Base-by-base conservation (phyloP, 2,113 vertebrate genomes). In the Odobenus rosmarus region DNA sequence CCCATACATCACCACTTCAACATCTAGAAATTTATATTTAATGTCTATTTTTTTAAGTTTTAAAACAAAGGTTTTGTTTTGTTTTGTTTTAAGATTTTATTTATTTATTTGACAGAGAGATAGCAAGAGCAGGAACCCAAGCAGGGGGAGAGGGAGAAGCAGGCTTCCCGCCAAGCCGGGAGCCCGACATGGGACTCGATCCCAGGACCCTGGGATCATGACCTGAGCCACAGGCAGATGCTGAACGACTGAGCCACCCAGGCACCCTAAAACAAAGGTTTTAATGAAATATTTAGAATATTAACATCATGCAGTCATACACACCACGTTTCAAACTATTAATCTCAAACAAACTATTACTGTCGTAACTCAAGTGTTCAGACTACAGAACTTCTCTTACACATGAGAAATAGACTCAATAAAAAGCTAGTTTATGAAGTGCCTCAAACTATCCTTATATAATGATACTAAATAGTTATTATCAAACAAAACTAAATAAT, bases 401-500 rank as follows among this genome's bases (percentile, higher is more conserved):
- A 49, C 6, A 42, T 28, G 46, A 81, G 42, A 83, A 81, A 92
- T 0, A 62, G 49, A 55, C 12, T 53, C 42, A 79, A 57, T 46
- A 88, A 79, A 84, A 77, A 19, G 36, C 57, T 77, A 24, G 24
- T 72, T 49, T 77, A 69, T n/a, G 36, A 85, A 59, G 24, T n/a
- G 24, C 46, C 62, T 93, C 77, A 51, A 74, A 46, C 33, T 33
- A 28, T 21, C 51, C 36, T 94, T 39, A 83, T 0, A 33, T 46
- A 74, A 59, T 14, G 46, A 71, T 51, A 53, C 33, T 92, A 92
- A 67, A 81, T 21, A 80, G 80, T 57, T 64, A 69, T n/a, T 61
- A 90, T 46, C 80, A 92, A 97, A 95, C 23, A 72, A 95, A 96
- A 90, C 15, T 84, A 80, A 93, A 36, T 79, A 69, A 69, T 69